phyloP scores from a whole-genome alignment of 1,140 invertebrate genomes.

The Ectropis grisescens region DNA sequence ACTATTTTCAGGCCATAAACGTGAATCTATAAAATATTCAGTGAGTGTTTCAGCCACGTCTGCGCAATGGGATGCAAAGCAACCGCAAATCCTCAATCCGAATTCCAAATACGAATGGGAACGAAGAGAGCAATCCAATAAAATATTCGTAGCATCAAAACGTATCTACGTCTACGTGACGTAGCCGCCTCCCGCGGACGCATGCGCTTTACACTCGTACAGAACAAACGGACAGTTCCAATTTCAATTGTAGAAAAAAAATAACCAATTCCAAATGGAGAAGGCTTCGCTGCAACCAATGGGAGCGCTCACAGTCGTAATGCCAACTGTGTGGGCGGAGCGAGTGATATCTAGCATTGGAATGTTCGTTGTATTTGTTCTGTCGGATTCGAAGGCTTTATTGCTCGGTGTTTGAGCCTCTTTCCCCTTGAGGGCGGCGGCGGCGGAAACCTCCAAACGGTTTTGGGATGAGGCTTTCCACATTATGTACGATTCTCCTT shows the following conservation, averaged over 20 bases:
- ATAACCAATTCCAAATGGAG: conserved; percentile 66
- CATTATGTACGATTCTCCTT: conserved; percentile 48
- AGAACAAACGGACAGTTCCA: conserved; percentile 64
- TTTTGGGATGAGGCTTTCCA: conserved; percentile 48
- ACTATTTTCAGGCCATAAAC: too few relatives aligned
- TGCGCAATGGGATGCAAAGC: conserved; percentile 32
- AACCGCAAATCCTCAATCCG: conserved; percentile 48
- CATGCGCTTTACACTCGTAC: conserved; percentile 50
- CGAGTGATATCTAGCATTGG: conserved; percentile 70
- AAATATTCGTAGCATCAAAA: conserved; percentile 55
- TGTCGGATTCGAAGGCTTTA: conserved; percentile 64
- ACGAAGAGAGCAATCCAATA: conserved; percentile 55
- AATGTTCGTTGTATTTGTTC: conserved; percentile 68
- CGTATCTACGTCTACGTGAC: conserved; percentile 64
- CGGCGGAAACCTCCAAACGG: conserved; percentile 49
- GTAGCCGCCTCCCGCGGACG: conserved; percentile 48
- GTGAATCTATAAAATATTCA: too few relatives aligned
- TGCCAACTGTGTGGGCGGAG: conserved; percentile 66
- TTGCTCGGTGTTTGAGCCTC: conserved; percentile 60
- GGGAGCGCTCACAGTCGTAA: conserved; percentile 59
- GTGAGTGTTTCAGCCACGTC: too few relatives aligned
- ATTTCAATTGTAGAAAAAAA: conserved; percentile 69
- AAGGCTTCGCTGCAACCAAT: conserved; percentile 65
- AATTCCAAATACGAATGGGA: conserved; percentile 56
- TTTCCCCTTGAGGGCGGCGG: conserved; percentile 56